Evolutionary conservation across 2,888 invertebrate genomes (phyloP), one percentile per base, ranked within the genome.

Genomic region (Drosophila borborema): DNA sequence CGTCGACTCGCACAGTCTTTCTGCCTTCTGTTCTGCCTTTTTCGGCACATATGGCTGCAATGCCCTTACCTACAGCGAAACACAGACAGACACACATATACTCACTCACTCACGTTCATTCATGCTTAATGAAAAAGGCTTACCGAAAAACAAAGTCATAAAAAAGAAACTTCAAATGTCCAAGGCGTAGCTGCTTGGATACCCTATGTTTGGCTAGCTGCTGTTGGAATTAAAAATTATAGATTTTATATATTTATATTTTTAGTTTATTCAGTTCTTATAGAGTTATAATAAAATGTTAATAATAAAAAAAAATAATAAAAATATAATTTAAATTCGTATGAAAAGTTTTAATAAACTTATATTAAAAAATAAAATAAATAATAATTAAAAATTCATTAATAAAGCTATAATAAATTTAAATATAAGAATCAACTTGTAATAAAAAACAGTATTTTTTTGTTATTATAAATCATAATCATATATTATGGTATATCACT

Each of bases 41-140:
- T 67, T 74, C 56, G 62, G 73, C 78, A 80, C 89, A 81, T 73
- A 76, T 85, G 86, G 71, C 66, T 77, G 58, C 70, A 72, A 46
- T 70, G 72, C 64, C 56, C 36, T 23, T 28, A 36, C 43, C 49
- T 18, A 28, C 51, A 40, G 23, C 6, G 12, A 40, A 6, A 28
- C 48, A 28, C 48, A 48, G 16, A 53, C 34, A 36, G 18, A 43
- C 43, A 43, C 18, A 23, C 7, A 23, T 28, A 28, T 20, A 48
- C 28, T 16, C 40, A 8, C 28, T 8, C 40, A 53, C 53, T 36
- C 41, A 16, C 59, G 31, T 46, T 20, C 63, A 49, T 72, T 48
- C 48, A 48, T 43, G 67, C 72, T 72, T 76, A 72, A 79, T 79
- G 78, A 76, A 76, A 80, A 72, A 74, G 87, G 87, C 74, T 70